Conservation (phyloP, 2,113 vertebrate genomes). For the Macrotus californicus region DNA sequence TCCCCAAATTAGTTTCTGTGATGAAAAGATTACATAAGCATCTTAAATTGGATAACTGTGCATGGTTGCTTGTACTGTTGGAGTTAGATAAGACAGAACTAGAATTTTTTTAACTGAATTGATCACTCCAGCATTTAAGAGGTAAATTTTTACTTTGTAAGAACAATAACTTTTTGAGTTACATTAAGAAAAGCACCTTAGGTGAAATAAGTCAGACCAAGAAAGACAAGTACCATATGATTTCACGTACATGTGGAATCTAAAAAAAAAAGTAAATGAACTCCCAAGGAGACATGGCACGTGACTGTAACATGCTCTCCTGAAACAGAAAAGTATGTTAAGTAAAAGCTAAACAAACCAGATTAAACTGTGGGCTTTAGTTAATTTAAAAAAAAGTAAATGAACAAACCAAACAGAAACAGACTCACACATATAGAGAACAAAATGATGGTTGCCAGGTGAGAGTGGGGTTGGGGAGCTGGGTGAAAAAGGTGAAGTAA, state of each 20-base stretch:
- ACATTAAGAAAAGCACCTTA: neutral
- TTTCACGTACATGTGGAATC: neutral
- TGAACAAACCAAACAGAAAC: too few species aligned
- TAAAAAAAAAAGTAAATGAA: neutral
- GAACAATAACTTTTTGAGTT: neutral
- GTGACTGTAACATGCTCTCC: neutral
- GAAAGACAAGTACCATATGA: neutral
- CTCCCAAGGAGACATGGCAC: neutral
- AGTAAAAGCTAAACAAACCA: neutral
- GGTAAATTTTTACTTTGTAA: neutral
- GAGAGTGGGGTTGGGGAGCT: neutral
- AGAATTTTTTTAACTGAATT: neutral
- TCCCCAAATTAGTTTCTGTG: slow-evolving; percentile 23
- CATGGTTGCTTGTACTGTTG: neutral
- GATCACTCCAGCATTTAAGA: neutral
- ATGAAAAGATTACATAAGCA: neutral
- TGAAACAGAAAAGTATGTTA: neutral
- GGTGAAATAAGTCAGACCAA: neutral
- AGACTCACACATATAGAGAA: neutral
- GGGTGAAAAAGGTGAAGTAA: neutral
- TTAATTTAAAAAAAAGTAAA: neutral
- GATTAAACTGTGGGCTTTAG: neutral
- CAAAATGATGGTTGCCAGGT: neutral
- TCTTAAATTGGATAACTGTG: neutral
- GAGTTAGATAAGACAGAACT: neutral